These are phyloP conservation scores for Sandelia bainsii DNA, from an alignment of 2,797 vertebrate species.

Conservation along the genomic window DNA sequence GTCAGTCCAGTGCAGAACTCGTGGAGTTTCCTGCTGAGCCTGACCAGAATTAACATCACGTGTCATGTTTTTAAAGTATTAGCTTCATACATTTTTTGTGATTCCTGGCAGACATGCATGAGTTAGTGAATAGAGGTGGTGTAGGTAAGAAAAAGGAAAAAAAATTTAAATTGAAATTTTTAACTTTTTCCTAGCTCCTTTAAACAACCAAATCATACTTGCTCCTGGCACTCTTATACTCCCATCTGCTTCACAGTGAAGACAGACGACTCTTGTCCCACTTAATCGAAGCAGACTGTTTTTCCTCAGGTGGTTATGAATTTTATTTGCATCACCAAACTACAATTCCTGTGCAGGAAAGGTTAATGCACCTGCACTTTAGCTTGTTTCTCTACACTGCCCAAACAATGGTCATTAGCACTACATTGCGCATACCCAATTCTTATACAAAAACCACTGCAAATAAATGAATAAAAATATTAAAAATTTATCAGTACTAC, in stretches of 20 bases:
- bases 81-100: background rate
- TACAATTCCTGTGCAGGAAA: slow-evolving; percentile 57
- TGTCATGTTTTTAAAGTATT: slow-evolving; percentile 13
- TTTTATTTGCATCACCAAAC: slow-evolving; percentile 75
- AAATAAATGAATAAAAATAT: slow-evolving; percentile 7
- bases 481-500: slow-evolving; percentile 26
- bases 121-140: background rate
- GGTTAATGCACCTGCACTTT: slow-evolving; percentile 65
- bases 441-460: slow-evolving; percentile 18
- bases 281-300: slow-evolving; percentile 77
- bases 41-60: slow-evolving; percentile 34
- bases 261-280: slow-evolving; percentile 70
- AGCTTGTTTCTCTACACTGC: slow-evolving; percentile 46
- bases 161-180: too few species aligned
- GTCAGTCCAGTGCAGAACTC: too few species aligned
- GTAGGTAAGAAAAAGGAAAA: too few species aligned
- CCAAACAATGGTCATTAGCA: slow-evolving; percentile 30
- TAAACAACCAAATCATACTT: slow-evolving; percentile 39
- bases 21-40: background rate
- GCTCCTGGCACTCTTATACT: slow-evolving; percentile 42
- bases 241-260: slow-evolving; percentile 69
- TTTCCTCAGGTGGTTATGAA: slow-evolving; percentile 79
- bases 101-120: slow-evolving; percentile 18
- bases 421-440: slow-evolving; percentile 19
- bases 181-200: slow-evolving; percentile 6